These are phyloP conservation scores for Drosophila auraria DNA, from an alignment of 1,140 invertebrate genomes.

Conservation along the genomic window DNA sequence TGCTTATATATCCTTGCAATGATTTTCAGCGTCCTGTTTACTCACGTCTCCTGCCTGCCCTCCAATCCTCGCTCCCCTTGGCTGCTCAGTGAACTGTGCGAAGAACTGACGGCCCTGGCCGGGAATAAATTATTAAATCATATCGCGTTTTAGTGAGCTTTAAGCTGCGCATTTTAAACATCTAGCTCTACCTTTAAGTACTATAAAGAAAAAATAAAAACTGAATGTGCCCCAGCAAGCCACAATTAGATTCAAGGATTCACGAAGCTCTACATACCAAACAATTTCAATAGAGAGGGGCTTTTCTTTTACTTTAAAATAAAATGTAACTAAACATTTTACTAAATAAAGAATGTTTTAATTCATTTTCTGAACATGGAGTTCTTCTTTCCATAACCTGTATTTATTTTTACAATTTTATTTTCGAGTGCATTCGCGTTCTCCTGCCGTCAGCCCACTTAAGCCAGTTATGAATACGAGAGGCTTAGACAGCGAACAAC, in stretches of 20 bases:
- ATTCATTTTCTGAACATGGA: background rate
- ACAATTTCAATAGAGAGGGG: background rate
- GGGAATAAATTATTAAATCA: slow-evolving; percentile 57
- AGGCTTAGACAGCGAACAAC: slow-evolving; percentile 38
- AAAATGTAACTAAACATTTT: background rate
- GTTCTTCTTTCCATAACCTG: no score
- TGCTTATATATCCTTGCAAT: slow-evolving; percentile 55
- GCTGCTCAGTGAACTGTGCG: slow-evolving; percentile 38
- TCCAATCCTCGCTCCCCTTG: background rate
- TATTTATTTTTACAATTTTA: background rate
- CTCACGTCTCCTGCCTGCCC: slow-evolving; percentile 21
- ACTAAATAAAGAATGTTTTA: background rate
- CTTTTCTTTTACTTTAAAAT: background rate
- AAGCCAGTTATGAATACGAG: slow-evolving; percentile 54
- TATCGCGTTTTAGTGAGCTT: slow-evolving; percentile 36
- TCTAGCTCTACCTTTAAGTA: background rate
- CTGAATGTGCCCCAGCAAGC: no score
- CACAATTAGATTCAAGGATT: background rate
- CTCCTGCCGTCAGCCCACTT: slow-evolving; percentile 6
- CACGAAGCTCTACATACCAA: no score
- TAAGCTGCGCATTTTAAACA: slow-evolving; percentile 9
- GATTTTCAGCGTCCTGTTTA: slow-evolving; percentile 44
- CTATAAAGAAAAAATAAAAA: background rate
- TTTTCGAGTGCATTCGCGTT: slow-evolving; percentile 3
- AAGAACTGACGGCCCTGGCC: slow-evolving; percentile 35